Evolutionary conservation across 2,113 vertebrate species (phyloP).

Genomic region (Sinocyclocheilus maitianheensis): DNA sequence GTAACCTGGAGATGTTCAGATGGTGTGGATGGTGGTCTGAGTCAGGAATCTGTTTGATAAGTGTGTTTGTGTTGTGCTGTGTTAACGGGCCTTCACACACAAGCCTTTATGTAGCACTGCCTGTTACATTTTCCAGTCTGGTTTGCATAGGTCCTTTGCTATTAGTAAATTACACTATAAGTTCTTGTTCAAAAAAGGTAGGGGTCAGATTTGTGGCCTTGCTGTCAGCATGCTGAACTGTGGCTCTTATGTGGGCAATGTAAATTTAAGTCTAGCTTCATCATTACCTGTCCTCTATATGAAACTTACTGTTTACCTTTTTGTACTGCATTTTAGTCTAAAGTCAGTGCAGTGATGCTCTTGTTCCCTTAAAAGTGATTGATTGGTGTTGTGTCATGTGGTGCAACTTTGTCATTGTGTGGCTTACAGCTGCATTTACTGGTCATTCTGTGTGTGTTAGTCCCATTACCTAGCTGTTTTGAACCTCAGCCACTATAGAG

Average conservation of each 20-base stretch:
- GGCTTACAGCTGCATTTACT: too few relatives aligned
- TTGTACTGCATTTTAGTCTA: not conserved
- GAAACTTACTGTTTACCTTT: not conserved
- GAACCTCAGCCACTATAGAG: too few relatives aligned
- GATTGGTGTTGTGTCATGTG: not conserved
- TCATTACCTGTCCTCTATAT: not conserved
- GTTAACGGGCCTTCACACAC: conserved; percentile 18
- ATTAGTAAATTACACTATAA: not conserved
- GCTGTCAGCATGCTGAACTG: not conserved
- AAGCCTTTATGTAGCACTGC: not conserved
- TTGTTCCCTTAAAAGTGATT: not conserved
- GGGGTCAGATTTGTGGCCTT: not conserved
- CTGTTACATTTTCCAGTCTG: conserved; percentile 35
- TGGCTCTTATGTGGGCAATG: not conserved
- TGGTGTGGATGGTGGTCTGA: conserved; percentile 62
- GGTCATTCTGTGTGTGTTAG: too few relatives aligned
- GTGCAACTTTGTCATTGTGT: not conserved
- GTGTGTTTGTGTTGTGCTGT: conserved; percentile 36
- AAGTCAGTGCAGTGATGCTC: not conserved
- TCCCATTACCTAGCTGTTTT: too few relatives aligned
- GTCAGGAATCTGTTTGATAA: conserved; percentile 71
- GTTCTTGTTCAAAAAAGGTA: not conserved
- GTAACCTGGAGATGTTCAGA: conserved; percentile 40
- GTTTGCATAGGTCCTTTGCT: not conserved
- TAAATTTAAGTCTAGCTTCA: not conserved